These are phyloP conservation scores for Pelusios castaneus DNA, from an alignment of 2,113 vertebrate genomes.

Conservation along the genomic window DNA sequence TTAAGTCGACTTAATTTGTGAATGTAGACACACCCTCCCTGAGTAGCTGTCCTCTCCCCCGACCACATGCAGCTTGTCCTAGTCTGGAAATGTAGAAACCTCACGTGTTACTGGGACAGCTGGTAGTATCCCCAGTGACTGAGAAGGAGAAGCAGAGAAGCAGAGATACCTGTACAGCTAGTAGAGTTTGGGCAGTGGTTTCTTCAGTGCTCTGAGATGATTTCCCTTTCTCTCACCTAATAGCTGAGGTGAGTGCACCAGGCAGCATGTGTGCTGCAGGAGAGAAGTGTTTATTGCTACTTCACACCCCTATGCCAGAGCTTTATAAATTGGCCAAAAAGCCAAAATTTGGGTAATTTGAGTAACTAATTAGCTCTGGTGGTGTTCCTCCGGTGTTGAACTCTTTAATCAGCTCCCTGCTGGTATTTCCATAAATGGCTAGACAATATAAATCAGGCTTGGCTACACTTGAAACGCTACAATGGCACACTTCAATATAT, in stretches of 20 bases:
- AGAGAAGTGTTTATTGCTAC: neutral
- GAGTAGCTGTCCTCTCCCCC: neutral
- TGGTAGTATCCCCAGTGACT: neutral
- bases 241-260: neutral
- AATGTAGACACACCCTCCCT: too few species aligned
- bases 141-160: neutral
- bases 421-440: neutral
- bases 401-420: neutral
- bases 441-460: neutral
- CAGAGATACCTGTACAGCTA: neutral
- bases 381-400: neutral
- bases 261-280: neutral
- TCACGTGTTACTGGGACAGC: neutral
- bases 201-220: neutral
- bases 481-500: too few species aligned
- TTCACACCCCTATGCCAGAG: neutral
- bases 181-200: neutral
- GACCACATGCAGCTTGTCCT: neutral
- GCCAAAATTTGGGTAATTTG: neutral
- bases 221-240: neutral
- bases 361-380: neutral
- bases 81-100: neutral
- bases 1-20: too few species aligned
- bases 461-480: too few species aligned
- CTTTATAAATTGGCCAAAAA: neutral